Base-by-base conservation (phyloP, 92 coral and sea anemone species). In the Blastomussa wellsi region DNA sequence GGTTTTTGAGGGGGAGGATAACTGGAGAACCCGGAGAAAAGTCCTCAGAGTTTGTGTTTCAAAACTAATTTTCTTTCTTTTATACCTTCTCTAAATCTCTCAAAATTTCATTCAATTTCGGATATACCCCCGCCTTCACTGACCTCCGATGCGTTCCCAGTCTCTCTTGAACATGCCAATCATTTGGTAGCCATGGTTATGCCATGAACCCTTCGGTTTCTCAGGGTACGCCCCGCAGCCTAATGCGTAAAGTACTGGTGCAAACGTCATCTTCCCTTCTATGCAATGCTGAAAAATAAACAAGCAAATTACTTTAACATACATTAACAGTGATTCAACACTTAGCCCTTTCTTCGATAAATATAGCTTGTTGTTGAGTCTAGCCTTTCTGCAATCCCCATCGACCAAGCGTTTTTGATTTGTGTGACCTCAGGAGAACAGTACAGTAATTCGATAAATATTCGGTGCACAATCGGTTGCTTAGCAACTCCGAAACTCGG, bases 131-230 rank as follows among this genome's bases (percentile, higher is more conserved):
- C n/a, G n/a, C n/a, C n/a, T n/a, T n/a, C n/a, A 79, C 84, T 64
- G 42, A 88, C 98, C 98, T 89, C 93, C 93, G 2, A 90, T 44
- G 64, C 82, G 71, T 22, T 88, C 88, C 98, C 95, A 94, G 84
- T 94, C 98, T 3, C 86, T 72, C 81, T 94, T 89, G 52, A 84
- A 90, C 38, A 94, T 84, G 44, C 90, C 98, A 69, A 94, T 90
- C 67, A 93, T 82, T 37, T 89, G 88, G 88, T 94, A 94, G 24
- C 86, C 93, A 53, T 92, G 90, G 86, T 74, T 72, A 82, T 89
- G 37, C 94, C 92, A 93, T 17, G 72, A 84, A 8, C 94, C 95
- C 37, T 82, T 59, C 62, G 92, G 89, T 22, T 83, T 57, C n/a
- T 55, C 76, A 22, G 95, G 95, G 80, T 92, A 82, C 44, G 86